phyloP scores from a whole-genome alignment of 1,140 invertebrate genomes.

The Tenebrio molitor region DNA sequence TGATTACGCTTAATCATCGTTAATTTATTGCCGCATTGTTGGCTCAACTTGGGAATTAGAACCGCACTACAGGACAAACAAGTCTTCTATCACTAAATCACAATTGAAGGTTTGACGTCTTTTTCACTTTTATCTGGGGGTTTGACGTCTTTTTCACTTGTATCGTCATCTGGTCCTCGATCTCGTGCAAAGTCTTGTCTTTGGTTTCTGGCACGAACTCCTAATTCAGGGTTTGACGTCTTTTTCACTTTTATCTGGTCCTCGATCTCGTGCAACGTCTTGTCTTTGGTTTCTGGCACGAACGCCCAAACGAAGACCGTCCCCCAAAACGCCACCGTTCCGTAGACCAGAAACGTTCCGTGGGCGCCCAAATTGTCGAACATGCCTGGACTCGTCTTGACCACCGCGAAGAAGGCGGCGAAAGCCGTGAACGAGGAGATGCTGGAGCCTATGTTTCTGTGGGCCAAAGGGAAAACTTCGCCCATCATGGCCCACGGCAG shows the following conservation, averaged over 20 bases:
- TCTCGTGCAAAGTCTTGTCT: slow-evolving; percentile 82
- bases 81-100: slow-evolving; percentile 81
- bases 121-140: background rate
- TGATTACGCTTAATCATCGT: slow-evolving; percentile 10
- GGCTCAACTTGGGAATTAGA: background rate
- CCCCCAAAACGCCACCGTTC: slow-evolving; percentile 74
- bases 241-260: slow-evolving; percentile 65
- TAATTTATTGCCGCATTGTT: slow-evolving; percentile 29
- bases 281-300: slow-evolving; percentile 86
- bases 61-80: background rate
- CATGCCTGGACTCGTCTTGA: slow-evolving; percentile 78
- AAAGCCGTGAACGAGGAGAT: slow-evolving; percentile 77
- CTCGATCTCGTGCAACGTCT: slow-evolving; percentile 82
- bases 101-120: slow-evolving; percentile 57
- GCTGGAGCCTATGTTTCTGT: slow-evolving; percentile 73
- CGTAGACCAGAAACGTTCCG: slow-evolving; percentile 79
- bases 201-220: slow-evolving; percentile 85
- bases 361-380: slow-evolving; percentile 71
- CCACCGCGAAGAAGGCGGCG: slow-evolving; percentile 77
- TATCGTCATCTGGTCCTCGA: slow-evolving; percentile 71
- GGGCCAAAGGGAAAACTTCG: slow-evolving; percentile 73
- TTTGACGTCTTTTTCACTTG: background rate
- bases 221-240: slow-evolving; percentile 57
- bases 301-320: slow-evolving; percentile 75
- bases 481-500: slow-evolving; percentile 80